Evolutionary conservation across 2,888 invertebrate genomes (phyloP), one percentile per base, ranked within the genome.

Genomic region (Thalpophila matura): DNA sequence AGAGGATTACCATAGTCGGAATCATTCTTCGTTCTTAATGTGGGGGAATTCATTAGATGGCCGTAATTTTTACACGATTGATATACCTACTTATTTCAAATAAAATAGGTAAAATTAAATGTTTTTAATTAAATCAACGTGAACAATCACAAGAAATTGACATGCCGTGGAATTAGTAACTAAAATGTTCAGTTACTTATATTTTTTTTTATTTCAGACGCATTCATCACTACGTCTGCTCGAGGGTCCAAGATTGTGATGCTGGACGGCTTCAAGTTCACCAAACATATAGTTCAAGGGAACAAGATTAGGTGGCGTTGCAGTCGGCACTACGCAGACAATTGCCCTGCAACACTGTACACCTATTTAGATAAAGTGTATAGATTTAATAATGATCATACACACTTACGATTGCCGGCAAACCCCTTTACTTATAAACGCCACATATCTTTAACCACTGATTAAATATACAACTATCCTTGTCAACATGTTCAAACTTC

Each of bases 181-280:
- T 2, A 40, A 22, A n/a, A n/a, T n/a, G n/a, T n/a, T 4, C 5
- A 20, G 1, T 12, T 37, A 47, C 53, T 70, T 9, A 71, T 7
- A 20, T 12, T 5, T 18, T 5, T 26, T 38, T 50, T 45, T 26
- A 16, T 81, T 80, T 46, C 60, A 77, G 72, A 42, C 40, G 4
- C 40, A 1, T 10, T 27, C 22, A 12, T 68, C 10, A 27, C 31
- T 1, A 61, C 16, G 9, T 61, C 66, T 6, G 24, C 2, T 0
- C 26, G 24, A 20, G 71, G 69, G 0, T 35, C 46, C 10, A 29
- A 27, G n/a, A 24, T 59, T 4, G 4, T 65, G 0, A 0, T 60
- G 2, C 12, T 55, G 14, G 38, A 26, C 22, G 72, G 56, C 0
- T 56, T 43, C 50, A 58, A 20, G 29, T 67, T 56, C 14, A 57